Conservation (phyloP, 2,113 vertebrate species). For the Nerophis lumbriciformis region DNA sequence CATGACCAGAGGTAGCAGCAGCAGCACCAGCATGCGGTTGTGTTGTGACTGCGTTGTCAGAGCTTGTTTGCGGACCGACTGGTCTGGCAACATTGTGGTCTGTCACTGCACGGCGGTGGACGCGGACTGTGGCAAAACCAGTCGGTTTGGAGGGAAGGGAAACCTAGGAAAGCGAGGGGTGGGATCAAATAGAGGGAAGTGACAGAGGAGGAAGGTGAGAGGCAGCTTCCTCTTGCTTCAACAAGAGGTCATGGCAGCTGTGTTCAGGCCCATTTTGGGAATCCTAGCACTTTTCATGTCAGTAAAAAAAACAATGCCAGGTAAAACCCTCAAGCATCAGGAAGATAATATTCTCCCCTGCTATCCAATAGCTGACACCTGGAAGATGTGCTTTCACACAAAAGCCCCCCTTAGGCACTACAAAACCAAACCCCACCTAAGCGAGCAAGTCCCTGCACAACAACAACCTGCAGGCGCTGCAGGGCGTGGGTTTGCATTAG, state of each 20-base stretch:
- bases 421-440: constrained; percentile 53
- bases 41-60: constrained; percentile 38
- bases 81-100: constrained; percentile 60
- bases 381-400: constrained; percentile 69
- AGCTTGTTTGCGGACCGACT: constrained; percentile 42
- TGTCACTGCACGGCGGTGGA: constrained; percentile 15
- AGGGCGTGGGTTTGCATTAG: too few relatives aligned
- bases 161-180: constrained; percentile 10
- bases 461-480: constrained; percentile 50
- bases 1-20: not conserved
- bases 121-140: constrained; percentile 53
- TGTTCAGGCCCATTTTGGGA: not conserved
- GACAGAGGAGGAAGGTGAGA: constrained; percentile 51
- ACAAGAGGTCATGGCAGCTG: constrained; percentile 5
- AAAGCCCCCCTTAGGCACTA: constrained; percentile 48
- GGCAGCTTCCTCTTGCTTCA: constrained; percentile 52
- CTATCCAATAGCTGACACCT: constrained; percentile 64
- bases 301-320: too few relatives aligned
- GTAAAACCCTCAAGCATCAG: constrained; percentile 46
- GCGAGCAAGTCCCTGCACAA: constrained; percentile 62
- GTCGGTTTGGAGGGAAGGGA: constrained; percentile 35
- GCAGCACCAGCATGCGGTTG: constrained; percentile 26
- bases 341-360: constrained; percentile 54
- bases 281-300: too few relatives aligned
- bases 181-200: constrained; percentile 46